These are phyloP conservation scores for Drosophila pegasa DNA, from an alignment of 2,888 invertebrate genomes.

Conservation along the genomic window DNA sequence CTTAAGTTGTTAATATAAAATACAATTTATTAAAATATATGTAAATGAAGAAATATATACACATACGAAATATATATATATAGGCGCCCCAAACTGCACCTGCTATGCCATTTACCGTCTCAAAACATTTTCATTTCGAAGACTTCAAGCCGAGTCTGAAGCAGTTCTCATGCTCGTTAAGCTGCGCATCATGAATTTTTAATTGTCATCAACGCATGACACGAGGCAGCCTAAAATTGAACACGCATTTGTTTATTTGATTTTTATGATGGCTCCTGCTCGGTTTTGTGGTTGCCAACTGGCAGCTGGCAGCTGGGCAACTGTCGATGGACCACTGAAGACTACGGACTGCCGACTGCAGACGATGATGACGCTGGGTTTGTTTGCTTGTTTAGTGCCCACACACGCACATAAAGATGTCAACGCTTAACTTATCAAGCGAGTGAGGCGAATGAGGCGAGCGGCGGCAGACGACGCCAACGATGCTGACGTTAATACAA, in stretches of 20 bases:
- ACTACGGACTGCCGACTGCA: slow-evolving; percentile 7
- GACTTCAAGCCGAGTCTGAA: slow-evolving; percentile 1
- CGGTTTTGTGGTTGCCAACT: slow-evolving; percentile 30
- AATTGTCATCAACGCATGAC: slow-evolving; percentile 57
- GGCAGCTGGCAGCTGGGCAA: slow-evolving; percentile 11
- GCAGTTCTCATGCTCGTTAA: slow-evolving; percentile 55
- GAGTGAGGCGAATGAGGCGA: slow-evolving; percentile 50
- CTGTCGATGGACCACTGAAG: slow-evolving; percentile 9
- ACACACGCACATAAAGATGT: slow-evolving; percentile 79
- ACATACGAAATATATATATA: too few species aligned
- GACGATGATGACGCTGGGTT: slow-evolving; percentile 41
- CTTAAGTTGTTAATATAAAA: too few species aligned
- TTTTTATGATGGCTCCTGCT: slow-evolving; percentile 61
- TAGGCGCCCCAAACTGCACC: too few species aligned
- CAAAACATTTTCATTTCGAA: not conserved
- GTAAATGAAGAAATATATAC: too few species aligned
- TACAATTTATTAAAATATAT: too few species aligned
- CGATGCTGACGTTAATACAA: slow-evolving; percentile 67
- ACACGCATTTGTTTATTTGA: slow-evolving; percentile 55
- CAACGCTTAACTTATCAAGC: slow-evolving; percentile 77
- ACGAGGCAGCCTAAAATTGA: slow-evolving; percentile 42
- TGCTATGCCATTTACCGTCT: not conserved
- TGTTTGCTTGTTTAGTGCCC: slow-evolving; percentile 70
- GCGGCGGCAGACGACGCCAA: slow-evolving; percentile 43
- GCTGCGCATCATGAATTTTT: slow-evolving; percentile 58